These are phyloP conservation scores for Sturnus vulgaris DNA, from an alignment of 2,113 vertebrate genomes.

Conservation along the genomic window DNA sequence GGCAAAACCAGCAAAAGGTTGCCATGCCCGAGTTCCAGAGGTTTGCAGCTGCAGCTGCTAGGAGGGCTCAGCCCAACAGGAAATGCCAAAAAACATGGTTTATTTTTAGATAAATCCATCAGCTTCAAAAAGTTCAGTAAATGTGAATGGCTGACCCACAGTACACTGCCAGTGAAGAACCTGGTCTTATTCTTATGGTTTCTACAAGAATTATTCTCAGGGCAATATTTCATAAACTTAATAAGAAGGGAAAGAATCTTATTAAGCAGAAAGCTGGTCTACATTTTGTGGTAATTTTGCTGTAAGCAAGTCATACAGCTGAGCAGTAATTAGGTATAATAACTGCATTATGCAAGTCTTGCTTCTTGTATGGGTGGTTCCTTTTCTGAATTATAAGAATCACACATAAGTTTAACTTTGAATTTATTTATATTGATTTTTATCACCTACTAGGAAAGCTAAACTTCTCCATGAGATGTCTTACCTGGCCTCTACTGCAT, in stretches of 20 bases:
- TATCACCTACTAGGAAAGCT: not conserved
- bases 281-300: conserved; percentile 49
- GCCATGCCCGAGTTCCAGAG: not conserved
- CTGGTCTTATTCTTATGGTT: not conserved
- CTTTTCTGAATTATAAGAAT: not conserved
- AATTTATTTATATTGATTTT: not conserved
- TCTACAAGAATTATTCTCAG: conserved; percentile 20
- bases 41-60: not conserved
- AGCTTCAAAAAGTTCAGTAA: conserved; percentile 7
- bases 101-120: conserved; percentile 35
- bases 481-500: not conserved
- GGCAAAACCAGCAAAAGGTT: not conserved
- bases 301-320: conserved; percentile 18
- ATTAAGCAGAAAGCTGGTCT: conserved; percentile 55
- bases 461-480: not conserved
- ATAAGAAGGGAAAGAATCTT: conserved; percentile 41
- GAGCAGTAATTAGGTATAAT: conserved; percentile 47
- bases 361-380: not conserved
- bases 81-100: not conserved
- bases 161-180: not conserved
- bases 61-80: not conserved
- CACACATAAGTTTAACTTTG: not conserved
- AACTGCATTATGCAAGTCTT: conserved; percentile 43
- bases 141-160: not conserved
- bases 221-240: conserved; percentile 48